A percentile compares a stretch with the other conserved stretches of the same genome.
Conservation (phyloP, 2,888 invertebrate species). For the Diarsia brunnea region DNA sequence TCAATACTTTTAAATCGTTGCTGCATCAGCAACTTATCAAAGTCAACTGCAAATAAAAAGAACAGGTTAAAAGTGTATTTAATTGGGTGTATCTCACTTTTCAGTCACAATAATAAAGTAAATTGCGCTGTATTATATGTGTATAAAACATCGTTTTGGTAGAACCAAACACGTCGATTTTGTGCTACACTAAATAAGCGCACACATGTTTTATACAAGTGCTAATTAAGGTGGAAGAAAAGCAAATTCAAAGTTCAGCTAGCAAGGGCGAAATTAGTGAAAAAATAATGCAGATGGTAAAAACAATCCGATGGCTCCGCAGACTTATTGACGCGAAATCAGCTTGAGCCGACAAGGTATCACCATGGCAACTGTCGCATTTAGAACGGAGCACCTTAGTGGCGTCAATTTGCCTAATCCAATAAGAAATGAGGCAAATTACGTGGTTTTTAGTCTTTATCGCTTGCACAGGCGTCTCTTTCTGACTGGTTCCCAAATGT, state of each 20-base stretch:
- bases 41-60: slow-evolving; percentile 92
- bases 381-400: neutral
- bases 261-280: neutral
- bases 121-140: neutral
- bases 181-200: neutral
- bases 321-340: neutral
- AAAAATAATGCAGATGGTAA: neutral
- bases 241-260: neutral
- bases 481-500: neutral
- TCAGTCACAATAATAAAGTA: neutral
- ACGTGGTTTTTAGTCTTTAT: neutral
- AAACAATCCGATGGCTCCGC: neutral
- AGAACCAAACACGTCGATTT: neutral
- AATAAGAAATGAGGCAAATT: neutral
- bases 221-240: neutral
- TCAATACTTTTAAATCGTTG: slow-evolving; percentile 96
- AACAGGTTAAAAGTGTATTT: neutral
- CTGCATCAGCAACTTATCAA: slow-evolving; percentile 96
- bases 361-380: neutral
- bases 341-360: neutral
- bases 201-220: neutral
- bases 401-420: neutral
- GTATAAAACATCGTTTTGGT: neutral
- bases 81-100: too few relatives aligned
- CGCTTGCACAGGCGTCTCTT: neutral